phyloP scores from a whole-genome alignment of 1,140 invertebrate genomes.

The Temnothorax curvispinosus region DNA sequence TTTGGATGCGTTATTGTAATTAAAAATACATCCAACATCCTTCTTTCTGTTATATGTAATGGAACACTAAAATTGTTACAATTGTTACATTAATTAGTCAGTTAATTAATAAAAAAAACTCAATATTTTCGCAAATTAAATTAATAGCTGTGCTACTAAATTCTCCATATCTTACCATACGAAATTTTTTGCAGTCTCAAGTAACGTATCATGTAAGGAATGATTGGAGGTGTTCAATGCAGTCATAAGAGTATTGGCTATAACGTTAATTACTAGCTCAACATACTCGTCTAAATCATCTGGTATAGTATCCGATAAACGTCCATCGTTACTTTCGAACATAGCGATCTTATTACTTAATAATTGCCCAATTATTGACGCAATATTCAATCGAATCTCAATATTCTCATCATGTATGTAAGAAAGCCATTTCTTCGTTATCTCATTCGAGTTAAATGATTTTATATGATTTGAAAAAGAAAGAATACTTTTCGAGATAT shows the following conservation, averaged over 20 bases:
- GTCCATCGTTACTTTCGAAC: conserved; percentile 57
- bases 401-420: conserved; percentile 79
- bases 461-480: conserved; percentile 83
- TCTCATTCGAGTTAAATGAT: conserved; percentile 80
- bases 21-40: conserved; percentile 80
- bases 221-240: conserved; percentile 86
- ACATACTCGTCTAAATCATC: conserved; percentile 84
- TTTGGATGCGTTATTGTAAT: conserved; percentile 87
- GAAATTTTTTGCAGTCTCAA: conserved; percentile 86
- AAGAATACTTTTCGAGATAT: conserved; percentile 79
- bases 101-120: conserved; percentile 28
- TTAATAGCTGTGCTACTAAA: not conserved
- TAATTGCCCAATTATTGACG: conserved; percentile 76
- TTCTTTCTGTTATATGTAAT: conserved; percentile 86
- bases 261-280: conserved; percentile 84
- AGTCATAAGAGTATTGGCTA: conserved; percentile 84
- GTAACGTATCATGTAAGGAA: conserved; percentile 85
- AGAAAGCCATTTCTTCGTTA: conserved; percentile 81
- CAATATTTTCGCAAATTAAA: conserved; percentile 12
- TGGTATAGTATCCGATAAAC: conserved; percentile 73
- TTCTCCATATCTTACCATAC: conserved; percentile 77
- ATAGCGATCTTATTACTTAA: conserved; percentile 79
- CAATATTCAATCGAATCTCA: conserved; percentile 80
- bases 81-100: not conserved
- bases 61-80: conserved; percentile 86